Conservation (phyloP, 2,113 vertebrate genomes). For the Lophotis ruficrista region DNA sequence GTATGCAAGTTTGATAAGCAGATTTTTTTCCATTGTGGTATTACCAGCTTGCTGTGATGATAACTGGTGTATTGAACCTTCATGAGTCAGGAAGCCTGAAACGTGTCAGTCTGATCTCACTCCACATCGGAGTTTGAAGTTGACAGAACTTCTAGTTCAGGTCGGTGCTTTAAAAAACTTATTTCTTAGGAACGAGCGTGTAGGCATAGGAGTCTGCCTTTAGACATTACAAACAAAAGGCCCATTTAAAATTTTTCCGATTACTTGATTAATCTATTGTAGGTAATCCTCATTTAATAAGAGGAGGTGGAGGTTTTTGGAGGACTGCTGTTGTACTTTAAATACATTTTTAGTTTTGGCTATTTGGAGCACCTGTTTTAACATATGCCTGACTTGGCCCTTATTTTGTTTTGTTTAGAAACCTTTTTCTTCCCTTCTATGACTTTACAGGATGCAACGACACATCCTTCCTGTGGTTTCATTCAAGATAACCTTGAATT, state of each 20-base stretch:
- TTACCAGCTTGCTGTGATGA: not conserved
- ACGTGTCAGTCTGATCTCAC: not conserved
- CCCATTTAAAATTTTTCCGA: not conserved
- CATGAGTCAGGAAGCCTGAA: not conserved
- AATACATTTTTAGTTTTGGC: not conserved
- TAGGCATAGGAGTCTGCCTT: not conserved
- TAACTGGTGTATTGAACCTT: not conserved
- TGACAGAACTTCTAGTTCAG: not conserved
- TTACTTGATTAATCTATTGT: not conserved
- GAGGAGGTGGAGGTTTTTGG: not conserved
- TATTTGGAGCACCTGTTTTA: not conserved
- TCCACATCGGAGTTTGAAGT: not conserved
- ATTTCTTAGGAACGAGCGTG: not conserved
- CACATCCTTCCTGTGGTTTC: not conserved
- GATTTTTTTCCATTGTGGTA: not conserved
- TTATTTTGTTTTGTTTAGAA: not conserved
- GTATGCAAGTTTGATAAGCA: not conserved
- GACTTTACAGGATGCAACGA: not conserved
- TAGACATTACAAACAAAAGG: not conserved
- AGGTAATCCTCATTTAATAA: not conserved
- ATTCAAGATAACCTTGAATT: not conserved
- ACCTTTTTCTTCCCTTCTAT: not conserved
- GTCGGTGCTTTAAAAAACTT: not conserved
- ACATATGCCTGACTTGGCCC: not conserved
- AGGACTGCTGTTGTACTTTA: not conserved